Evolutionary conservation across 2,888 invertebrate species (phyloP), one percentile per base, ranked within the genome.

Genomic region (Eilema caniola): DNA sequence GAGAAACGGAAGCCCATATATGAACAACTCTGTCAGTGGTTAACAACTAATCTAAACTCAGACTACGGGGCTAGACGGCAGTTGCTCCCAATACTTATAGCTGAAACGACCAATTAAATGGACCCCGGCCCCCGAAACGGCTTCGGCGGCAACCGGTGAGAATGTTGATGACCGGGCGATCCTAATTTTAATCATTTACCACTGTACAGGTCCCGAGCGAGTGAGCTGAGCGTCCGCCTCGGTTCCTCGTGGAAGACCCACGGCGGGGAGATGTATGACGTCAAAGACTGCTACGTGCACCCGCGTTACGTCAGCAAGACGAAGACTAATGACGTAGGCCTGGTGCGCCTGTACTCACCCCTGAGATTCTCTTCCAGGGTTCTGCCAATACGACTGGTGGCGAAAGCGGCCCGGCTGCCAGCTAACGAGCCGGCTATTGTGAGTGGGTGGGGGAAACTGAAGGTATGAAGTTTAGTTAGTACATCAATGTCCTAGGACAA

Each of bases 211-310:
- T 89, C 92, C 0, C 85, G 86, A 28, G 88, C 93, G 0, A 89
- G 77, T 31, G 95, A 95, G 63, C 80, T 95, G 57, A 92, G 90
- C 75, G 91, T 96, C 0, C 91, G 96, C 0, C 93, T 95, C 0
- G 96, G 96, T 2, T 95, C 96, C 0, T 94, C 95, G 0, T 93
- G 93, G 90, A 93, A 93, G 83, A 92, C 94, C 0, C 89, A 92
- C 71, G 96, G 95, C 0, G 96, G 96, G 0, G 93, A 95, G 78
- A 93, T 95, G 89, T 94, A 95, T 37, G 90, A 91, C 75, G 95
- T 96, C 0, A 90, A 88, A 69, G 89, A 90, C 65, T 87, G 91
- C 75, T 90, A 87, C 77, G 91, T 93, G 1, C 96, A 96, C 77
- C 93, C 94, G 0, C 86, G 89, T 3, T 96, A 95, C 86, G 85